Conservation (phyloP, 2,888 invertebrate genomes). For the Actias luna region DNA sequence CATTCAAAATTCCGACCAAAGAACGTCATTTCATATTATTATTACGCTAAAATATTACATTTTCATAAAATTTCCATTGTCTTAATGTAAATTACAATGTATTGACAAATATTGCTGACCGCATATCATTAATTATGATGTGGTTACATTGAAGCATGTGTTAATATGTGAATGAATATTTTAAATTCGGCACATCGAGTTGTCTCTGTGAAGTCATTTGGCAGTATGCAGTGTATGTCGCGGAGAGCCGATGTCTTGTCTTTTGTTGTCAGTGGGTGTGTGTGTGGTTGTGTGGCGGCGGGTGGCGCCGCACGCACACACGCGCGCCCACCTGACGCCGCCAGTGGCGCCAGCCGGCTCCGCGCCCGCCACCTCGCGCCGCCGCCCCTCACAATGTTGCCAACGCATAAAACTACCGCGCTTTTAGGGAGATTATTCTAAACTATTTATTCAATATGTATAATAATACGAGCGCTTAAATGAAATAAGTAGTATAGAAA, state of each 20-base stretch:
- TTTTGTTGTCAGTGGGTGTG: constrained; percentile 29
- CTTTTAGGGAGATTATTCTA: constrained; percentile 29
- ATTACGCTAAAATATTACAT: too few relatives aligned
- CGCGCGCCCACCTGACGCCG: constrained; percentile 77
- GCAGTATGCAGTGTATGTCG: constrained; percentile 10
- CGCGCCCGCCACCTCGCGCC: constrained; percentile 37
- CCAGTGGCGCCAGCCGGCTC: constrained; percentile 70
- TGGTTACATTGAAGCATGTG: neutral
- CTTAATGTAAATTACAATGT: neutral
- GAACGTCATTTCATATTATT: neutral
- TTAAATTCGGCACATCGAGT: neutral
- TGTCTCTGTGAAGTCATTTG: constrained; percentile 14
- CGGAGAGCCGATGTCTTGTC: constrained; percentile 22
- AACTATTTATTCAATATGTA: neutral
- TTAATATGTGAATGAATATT: neutral
- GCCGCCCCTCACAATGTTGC: constrained; percentile 26
- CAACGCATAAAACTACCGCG: constrained; percentile 26
- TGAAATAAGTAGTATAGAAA: neutral
- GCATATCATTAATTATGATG: neutral
- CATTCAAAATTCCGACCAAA: too few relatives aligned
- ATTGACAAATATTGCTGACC: neutral
- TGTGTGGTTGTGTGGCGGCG: constrained; percentile 34
- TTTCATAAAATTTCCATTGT: neutral
- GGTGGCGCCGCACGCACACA: constrained; percentile 80
- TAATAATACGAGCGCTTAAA: too few relatives aligned